These are phyloP conservation scores for Mus pahari DNA, from an alignment of 2,113 vertebrate genomes.

Conservation along the genomic window DNA sequence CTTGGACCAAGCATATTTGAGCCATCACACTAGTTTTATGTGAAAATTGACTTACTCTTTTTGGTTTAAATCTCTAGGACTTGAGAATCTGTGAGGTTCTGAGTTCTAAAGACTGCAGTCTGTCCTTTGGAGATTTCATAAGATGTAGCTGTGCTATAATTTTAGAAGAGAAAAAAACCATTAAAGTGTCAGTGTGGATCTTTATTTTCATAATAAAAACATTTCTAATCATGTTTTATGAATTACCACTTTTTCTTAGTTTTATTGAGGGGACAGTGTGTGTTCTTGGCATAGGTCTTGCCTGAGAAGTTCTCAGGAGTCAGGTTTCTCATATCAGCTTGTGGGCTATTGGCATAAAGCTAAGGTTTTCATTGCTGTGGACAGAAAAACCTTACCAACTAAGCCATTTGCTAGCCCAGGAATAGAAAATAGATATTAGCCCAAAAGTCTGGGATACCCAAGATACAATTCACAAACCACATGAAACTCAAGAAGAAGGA, in stretches of 20 bases:
- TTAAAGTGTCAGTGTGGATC: not conserved
- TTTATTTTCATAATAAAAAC: constrained; percentile 66
- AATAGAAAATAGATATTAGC: not conserved
- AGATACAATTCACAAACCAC: too few species aligned
- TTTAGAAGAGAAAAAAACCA: constrained; percentile 14
- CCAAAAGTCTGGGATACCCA: too few species aligned
- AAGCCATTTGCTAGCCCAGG: too few species aligned
- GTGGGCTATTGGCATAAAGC: too few species aligned
- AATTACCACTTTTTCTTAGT: not conserved
- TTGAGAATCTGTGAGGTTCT: not conserved
- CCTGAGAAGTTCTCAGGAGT: not conserved
- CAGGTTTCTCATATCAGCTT: not conserved
- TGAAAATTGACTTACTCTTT: not conserved
- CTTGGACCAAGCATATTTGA: too few species aligned
- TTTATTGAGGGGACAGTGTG: not conserved
- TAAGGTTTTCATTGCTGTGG: not conserved
- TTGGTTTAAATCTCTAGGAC: constrained; percentile 45
- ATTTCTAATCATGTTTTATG: constrained; percentile 52
- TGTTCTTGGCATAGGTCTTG: not conserved
- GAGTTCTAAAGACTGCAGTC: not conserved
- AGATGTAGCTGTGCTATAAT: not conserved
- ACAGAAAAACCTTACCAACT: too few species aligned
- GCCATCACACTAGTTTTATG: not conserved
- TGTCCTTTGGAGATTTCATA: not conserved
- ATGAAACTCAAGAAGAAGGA: too few species aligned